Conservation (phyloP, 2,797 vertebrate species). For the Crax fasciolata region DNA sequence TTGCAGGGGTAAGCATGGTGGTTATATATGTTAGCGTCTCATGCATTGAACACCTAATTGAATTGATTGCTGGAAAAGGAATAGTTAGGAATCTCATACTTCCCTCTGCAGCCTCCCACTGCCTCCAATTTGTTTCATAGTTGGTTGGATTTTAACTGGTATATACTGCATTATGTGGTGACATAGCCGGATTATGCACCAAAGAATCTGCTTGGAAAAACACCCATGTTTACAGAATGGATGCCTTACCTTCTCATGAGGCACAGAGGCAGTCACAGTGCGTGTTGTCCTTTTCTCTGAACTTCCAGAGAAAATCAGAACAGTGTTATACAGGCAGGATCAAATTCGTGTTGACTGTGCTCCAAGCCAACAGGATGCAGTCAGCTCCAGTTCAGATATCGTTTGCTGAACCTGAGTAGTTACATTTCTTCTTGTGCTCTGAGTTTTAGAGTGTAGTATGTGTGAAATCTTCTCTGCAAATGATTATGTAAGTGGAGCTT, state of each 20-base stretch:
- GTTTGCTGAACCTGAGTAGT: not conserved
- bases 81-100: not conserved
- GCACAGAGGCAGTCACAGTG: not conserved
- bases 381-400: not conserved
- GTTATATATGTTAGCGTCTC: fast-evolving
- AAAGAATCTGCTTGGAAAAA: not conserved
- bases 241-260: not conserved
- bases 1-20: slow-evolving; percentile 72
- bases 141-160: not conserved
- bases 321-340: not conserved
- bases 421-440: not conserved
- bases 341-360: fast-evolving
- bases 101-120: not conserved
- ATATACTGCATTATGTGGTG: fast-evolving
- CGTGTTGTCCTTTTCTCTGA: not conserved
- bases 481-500: not conserved
- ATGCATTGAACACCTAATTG: not conserved
- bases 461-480: not conserved
- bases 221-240: not conserved
- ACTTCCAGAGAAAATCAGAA: not conserved
- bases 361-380: not conserved
- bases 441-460: not conserved
- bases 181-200: not conserved
- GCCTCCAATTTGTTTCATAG: not conserved
- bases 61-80: not conserved